Conservation (phyloP, 1,140 invertebrate species). For the Zaprionus kolodkinae region DNA sequence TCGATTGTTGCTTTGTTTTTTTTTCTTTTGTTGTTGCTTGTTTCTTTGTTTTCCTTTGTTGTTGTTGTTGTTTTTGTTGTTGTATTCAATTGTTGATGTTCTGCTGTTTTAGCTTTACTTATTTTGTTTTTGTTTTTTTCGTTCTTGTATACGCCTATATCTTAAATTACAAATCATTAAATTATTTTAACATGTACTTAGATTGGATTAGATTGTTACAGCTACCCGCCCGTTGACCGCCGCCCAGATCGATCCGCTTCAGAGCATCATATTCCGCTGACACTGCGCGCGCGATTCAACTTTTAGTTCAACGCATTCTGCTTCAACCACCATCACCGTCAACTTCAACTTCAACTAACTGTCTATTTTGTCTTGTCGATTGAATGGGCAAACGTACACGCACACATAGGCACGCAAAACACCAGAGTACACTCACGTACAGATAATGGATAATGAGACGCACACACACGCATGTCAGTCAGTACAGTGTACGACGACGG, state of each 20-base stretch:
- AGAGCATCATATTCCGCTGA: conserved; percentile 46
- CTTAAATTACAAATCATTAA: conserved; percentile 80
- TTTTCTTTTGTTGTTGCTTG: conserved; percentile 16
- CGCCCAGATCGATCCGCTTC: conserved; percentile 68
- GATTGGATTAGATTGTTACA: conserved; percentile 83
- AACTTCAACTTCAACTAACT: too few species aligned
- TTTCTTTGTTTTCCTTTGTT: conserved; percentile 43
- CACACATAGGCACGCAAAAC: conserved; percentile 1
- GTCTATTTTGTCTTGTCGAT: neutral
- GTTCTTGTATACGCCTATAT: conserved; percentile 70
- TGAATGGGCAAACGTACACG: conserved; percentile 12
- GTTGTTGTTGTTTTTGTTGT: conserved; percentile 39
- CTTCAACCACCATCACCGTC: conserved; percentile 48
- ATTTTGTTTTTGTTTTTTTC: conserved; percentile 52
- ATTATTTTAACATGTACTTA: conserved; percentile 82
- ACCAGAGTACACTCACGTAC: conserved; percentile 9
- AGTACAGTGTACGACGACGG: too few species aligned
- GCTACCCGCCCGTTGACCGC: conserved; percentile 72
- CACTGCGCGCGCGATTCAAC: conserved; percentile 61
- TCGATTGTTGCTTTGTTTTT: conserved; percentile 44
- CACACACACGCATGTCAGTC: conserved; percentile 1
- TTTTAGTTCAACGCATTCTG: conserved; percentile 66
- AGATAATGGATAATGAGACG: neutral
- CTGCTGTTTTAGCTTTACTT: conserved; percentile 31
- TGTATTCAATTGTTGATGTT: conserved; percentile 37